Evolutionary conservation across 2,888 invertebrate genomes (phyloP), one percentile per base, ranked within the genome.

Genomic region (Nipponacmea schrenckii): DNA sequence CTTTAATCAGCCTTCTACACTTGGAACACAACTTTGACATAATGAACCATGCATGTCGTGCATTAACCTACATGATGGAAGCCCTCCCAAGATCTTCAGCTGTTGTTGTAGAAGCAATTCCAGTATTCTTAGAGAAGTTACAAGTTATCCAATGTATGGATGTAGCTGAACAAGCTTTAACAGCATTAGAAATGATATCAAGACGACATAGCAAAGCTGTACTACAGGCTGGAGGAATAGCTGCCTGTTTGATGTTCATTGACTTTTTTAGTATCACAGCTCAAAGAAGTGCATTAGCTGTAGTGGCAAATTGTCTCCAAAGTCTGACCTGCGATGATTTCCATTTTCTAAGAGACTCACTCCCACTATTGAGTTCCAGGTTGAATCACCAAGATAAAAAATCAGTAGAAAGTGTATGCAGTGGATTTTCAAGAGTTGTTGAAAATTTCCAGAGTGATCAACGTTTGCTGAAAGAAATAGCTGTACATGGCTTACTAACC

Each of bases 11-110:
- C 83, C 90, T 99, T 72, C 92, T 99, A 27, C 94, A 96, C 68
- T 96, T 97, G 92, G 98, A 98, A 87, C 97, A 98, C 89, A 99
- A 99, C 91, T 98, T 98, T 91, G 98, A 98, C 90, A 97, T 99
- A 92, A 98, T 98, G 98, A 97, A 98, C 88, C 97, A 98, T 89
- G 98, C 98, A 0, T 98, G 98, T 87, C 94, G 99, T 62, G 98
- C 98, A 0, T 92, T 99, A 56, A 98, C 98, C 0, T 99, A 99
- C 90, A 98, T 99, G 97, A 94, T 99, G 93, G 99, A 99, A 90
- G 97, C 98, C 0, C 89, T 99, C 80, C 99, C 99, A 0, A 93
- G 99, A 73, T 97, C 98, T 4, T 96, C 97, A 50, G 88, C 90
- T 20, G 95, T 98, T 2, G 97, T 99, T 14, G 96, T 97, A 2